Base-by-base conservation (phyloP, 2,797 vertebrate species). In the Discoglossus pictus region DNA sequence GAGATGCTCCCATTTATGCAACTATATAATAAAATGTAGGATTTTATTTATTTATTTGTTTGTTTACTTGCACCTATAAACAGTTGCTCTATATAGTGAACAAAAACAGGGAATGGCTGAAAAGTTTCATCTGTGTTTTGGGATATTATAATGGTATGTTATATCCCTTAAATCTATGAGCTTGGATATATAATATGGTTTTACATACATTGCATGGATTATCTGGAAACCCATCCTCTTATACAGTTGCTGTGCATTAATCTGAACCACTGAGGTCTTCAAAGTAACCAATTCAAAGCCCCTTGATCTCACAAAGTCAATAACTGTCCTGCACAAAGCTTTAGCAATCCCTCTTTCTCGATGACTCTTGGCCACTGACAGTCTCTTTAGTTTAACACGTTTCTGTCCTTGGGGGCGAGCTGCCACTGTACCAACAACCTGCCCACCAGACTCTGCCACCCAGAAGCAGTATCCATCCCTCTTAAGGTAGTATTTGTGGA, bases 181-280 rank as follows among this genome's bases (percentile, higher is more conserved):
- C 8, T 31, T n/a, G n/a, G n/a, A n/a, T n/a, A n/a, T n/a, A n/a
- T n/a, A n/a, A n/a, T n/a, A n/a, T n/a, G n/a, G n/a, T 31, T 31
- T n/a, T n/a, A n/a, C n/a, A n/a, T n/a, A n/a, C n/a, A n/a, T n/a
- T n/a, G n/a, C n/a, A n/a, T n/a, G n/a, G n/a, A n/a, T n/a, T n/a
- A n/a, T n/a, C n/a, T n/a, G n/a, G 72, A 82, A 94, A 2, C 91
- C 92, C 72, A 89, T 54, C 46, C 67, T 59, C 67, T 91, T 89
- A 1, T 93, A 94, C 11, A 95, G 84, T 54, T 68, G 80, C 73
- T 89, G 88, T 0, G 91, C 92, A 0, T 84, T 87, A 0, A 74
- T 83, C 79, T 91, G 90, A 55, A 90, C 84, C 25, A 83, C 6
- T 0, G 91, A 88, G 1, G 92, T 93, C 67, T 40, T 43, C 0